Evolutionary conservation across 2,797 vertebrate species (phyloP).

Genomic region (Prunella strophiata): DNA sequence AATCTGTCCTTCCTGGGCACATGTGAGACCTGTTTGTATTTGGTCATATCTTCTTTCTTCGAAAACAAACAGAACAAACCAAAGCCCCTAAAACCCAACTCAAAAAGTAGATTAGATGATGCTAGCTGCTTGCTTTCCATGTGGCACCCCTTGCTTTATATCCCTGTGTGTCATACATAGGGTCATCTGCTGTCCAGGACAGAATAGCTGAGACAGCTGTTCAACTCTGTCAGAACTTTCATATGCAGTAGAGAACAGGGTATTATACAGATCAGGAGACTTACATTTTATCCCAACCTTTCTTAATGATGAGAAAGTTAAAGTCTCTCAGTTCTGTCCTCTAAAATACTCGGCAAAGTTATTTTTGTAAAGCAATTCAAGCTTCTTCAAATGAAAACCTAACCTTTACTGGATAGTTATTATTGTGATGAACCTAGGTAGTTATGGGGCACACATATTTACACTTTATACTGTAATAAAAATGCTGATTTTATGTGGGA

Average conservation of each 20-base stretch:
- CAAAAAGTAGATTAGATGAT: neutral
- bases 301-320: neutral
- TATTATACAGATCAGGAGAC: neutral
- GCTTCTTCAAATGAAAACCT: neutral
- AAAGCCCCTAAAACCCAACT: accelerated
- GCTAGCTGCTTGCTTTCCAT: neutral
- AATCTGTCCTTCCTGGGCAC: neutral
- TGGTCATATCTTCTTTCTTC: neutral
- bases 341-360: neutral
- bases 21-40: neutral
- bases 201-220: neutral
- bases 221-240: neutral
- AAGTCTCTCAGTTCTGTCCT: neutral
- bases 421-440: neutral
- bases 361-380: neutral
- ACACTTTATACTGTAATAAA: neutral
- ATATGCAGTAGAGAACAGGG: neutral
- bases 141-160: neutral
- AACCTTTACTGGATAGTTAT: neutral
- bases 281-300: neutral
- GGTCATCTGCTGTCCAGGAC: neutral
- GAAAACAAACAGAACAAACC: neutral
- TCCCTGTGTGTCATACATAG: neutral
- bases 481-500: neutral
- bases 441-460: neutral